Evolutionary conservation across 2,113 vertebrate genomes (phyloP).

Genomic region (Vireo altiloquus): DNA sequence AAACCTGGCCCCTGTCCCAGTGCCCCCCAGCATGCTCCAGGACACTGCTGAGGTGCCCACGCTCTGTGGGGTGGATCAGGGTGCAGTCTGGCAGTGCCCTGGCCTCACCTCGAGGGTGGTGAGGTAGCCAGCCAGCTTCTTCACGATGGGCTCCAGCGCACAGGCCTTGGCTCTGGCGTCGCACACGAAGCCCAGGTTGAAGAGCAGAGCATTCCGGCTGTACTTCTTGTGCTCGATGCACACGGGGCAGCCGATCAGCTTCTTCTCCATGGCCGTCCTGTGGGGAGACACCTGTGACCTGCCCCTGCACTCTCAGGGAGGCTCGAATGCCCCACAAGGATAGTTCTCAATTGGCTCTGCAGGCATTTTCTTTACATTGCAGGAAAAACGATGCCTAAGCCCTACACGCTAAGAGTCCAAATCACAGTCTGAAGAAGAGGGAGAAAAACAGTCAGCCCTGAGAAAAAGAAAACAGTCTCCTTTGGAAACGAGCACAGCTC

Average conservation of each 20-base stretch:
- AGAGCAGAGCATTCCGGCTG: slow-evolving; percentile 92
- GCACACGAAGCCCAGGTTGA: slow-evolving; percentile 95
- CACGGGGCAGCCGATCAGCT: slow-evolving; percentile 94
- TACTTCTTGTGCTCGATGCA: slow-evolving; percentile 99
- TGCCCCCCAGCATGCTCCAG: fast-evolving
- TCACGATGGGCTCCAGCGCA: slow-evolving; percentile 93
- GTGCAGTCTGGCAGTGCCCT: fast-evolving
- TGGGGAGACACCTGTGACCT: background rate
- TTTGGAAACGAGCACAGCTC: background rate
- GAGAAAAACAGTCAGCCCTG: fast-evolving
- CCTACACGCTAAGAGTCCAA: background rate
- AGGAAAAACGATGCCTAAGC: background rate
- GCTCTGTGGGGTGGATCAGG: fast-evolving
- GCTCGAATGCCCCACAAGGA: fast-evolving
- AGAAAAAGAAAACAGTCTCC: background rate
- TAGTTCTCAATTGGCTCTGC: fast-evolving
- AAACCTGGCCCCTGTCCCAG: background rate
- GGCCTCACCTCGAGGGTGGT: slow-evolving; percentile 91
- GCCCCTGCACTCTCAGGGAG: fast-evolving
- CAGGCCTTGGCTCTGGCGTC: slow-evolving; percentile 92
- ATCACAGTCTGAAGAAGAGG: background rate
- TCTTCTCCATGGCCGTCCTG: slow-evolving; percentile 97
- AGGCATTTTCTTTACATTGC: background rate
- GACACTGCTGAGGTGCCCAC: background rate
- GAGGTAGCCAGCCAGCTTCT: slow-evolving; percentile 95